Percentiles rank a stretch among this genome's conserved stretches.
These are phyloP conservation scores for Oligia latruncula DNA, from an alignment of 2,888 invertebrate species.

Conservation along the genomic window DNA sequence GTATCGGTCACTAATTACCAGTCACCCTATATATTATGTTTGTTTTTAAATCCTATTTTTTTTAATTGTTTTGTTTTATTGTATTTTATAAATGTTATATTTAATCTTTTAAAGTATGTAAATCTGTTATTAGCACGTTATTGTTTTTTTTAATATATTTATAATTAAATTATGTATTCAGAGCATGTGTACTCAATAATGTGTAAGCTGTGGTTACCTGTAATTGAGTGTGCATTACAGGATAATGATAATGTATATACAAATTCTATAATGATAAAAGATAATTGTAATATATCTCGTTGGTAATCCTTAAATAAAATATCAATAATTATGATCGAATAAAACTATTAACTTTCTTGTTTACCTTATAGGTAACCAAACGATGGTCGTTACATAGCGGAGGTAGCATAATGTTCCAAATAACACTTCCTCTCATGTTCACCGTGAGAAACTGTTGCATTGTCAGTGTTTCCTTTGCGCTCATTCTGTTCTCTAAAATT, in stretches of 20 bases:
- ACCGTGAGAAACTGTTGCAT: slow-evolving; percentile 83
- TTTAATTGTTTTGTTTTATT: no score
- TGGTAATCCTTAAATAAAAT: no score
- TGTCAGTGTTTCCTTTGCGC: slow-evolving; percentile 68
- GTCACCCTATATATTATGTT: no score
- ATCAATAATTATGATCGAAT: no score
- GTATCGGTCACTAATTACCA: no score
- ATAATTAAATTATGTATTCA: neutral
- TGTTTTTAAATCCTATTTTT: no score
- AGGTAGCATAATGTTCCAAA: slow-evolving; percentile 90
- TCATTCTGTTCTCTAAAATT: slow-evolving; percentile 43
- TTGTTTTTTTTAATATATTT: neutral
- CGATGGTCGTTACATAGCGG: slow-evolving; percentile 84
- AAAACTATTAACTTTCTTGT: neutral
- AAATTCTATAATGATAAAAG: no score
- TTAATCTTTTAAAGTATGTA: no score
- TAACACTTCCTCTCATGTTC: slow-evolving; percentile 84
- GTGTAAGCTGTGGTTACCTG: neutral
- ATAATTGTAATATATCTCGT: no score
- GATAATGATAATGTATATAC: neutral
- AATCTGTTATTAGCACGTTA: no score
- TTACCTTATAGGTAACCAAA: slow-evolving; percentile 92
- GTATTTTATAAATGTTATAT: no score
- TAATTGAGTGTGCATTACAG: neutral
- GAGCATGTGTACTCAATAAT: neutral